Percentiles rank a stretch among this genome's conserved stretches.
Conservation (phyloP, 2,113 vertebrate genomes). For the Sigmodon hispidus region DNA sequence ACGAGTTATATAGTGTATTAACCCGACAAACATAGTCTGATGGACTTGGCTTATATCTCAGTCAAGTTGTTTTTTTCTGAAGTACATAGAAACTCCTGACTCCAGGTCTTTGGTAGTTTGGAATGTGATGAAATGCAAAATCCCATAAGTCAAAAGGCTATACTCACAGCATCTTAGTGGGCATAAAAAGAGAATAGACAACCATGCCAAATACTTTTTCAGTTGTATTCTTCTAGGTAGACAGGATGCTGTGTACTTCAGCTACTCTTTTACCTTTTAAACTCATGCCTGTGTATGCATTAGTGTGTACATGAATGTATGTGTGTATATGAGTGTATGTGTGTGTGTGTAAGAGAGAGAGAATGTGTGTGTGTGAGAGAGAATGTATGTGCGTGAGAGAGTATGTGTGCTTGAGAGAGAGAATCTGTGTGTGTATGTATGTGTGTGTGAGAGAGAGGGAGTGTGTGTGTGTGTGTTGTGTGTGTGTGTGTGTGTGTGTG, state of each 20-base stretch:
- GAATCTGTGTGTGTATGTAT: no score
- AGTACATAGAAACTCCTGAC: neutral
- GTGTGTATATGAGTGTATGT: rapidly evolving
- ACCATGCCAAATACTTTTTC: neutral
- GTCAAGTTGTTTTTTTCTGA: neutral
- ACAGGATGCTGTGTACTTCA: neutral
- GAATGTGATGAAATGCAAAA: neutral
- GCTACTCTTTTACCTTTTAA: neutral
- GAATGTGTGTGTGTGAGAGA: neutral
- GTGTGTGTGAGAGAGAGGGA: no score
- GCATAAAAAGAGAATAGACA: neutral
- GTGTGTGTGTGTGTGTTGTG: no score
- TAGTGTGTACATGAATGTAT: neutral
- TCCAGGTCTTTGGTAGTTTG: neutral
- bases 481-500: no score
- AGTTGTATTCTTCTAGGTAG: neutral
- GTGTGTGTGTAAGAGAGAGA: neutral
- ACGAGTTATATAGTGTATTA: neutral
- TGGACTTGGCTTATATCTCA: neutral
- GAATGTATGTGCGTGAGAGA: no score
- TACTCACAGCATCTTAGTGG: neutral
- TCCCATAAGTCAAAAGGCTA: neutral
- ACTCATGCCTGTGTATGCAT: neutral
- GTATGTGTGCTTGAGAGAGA: no score
- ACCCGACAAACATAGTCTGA: neutral